Evolutionary conservation across 2,888 invertebrate genomes (phyloP).

Genomic region (Octonoba sinensis): DNA sequence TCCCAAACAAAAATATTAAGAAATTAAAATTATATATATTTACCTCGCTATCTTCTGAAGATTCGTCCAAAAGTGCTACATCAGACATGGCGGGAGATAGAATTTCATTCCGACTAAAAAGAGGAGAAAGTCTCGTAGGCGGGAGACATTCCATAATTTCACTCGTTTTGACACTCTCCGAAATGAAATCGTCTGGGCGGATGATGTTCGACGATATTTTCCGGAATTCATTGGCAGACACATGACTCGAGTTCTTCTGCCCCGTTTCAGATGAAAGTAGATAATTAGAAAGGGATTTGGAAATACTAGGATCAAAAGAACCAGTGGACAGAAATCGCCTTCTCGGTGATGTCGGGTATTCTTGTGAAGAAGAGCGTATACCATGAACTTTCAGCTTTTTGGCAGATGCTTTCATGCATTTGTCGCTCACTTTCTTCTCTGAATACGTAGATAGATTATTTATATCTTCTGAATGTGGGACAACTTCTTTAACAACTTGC

Average conservation of each 20-base stretch:
- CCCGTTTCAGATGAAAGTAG: neutral
- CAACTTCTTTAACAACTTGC: neutral
- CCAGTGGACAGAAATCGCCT: slow-evolving; percentile 36
- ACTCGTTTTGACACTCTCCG: neutral
- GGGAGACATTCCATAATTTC: neutral
- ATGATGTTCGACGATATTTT: neutral
- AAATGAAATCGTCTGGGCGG: too few species aligned
- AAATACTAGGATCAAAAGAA: slow-evolving; percentile 20
- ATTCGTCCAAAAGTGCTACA: neutral
- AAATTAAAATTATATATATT: too few species aligned
- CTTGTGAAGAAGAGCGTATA: neutral
- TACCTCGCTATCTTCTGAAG: slow-evolving; percentile 3
- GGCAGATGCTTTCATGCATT: neutral
- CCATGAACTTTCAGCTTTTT: neutral
- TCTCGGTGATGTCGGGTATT: slow-evolving; percentile 26
- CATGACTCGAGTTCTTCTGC: neutral
- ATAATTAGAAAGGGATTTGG: neutral
- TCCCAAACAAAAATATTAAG: too few species aligned
- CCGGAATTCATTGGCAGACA: neutral
- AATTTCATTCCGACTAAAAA: slow-evolving; percentile 37
- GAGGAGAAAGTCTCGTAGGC: slow-evolving; percentile 15
- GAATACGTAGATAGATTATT: slow-evolving; percentile 13
- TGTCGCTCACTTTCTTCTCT: slow-evolving; percentile 14
- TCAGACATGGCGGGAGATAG: slow-evolving; percentile 10
- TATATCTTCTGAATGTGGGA: neutral